Percentiles rank a stretch among this genome's conserved stretches.
phyloP scores from a whole-genome alignment of 2,888 invertebrate species.

The Caenorhabditis zanzibari region DNA sequence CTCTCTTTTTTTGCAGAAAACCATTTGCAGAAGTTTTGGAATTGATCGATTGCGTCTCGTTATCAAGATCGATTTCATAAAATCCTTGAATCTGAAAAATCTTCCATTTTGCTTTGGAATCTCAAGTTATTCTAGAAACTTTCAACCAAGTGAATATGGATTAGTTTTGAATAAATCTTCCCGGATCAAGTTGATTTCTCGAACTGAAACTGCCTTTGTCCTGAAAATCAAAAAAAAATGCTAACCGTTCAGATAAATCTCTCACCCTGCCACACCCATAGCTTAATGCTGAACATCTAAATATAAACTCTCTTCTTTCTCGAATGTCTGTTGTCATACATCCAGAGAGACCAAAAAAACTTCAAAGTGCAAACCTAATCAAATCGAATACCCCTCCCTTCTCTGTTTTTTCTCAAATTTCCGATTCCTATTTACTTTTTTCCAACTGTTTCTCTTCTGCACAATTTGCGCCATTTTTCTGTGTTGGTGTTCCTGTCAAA shows the following conservation, averaged over 20 bases:
- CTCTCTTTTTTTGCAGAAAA: slow-evolving; percentile 1
- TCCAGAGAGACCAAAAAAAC: slow-evolving; percentile 5
- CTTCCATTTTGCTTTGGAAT: no score
- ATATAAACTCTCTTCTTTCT: slow-evolving; percentile 8
- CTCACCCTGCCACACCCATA: no score
- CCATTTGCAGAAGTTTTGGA: not conserved
- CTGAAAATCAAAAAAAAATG: not conserved
- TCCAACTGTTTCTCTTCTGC: not conserved
- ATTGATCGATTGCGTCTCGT: no score
- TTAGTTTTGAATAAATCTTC: no score
- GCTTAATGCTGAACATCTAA: not conserved
- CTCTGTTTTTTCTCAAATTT: slow-evolving; percentile 1
- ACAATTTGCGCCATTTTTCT: slow-evolving; percentile 20
- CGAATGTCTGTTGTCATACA: not conserved
- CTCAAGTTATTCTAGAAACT: no score
- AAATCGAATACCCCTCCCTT: not conserved
- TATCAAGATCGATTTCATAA: no score
- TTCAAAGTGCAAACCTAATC: slow-evolving; percentile 34
- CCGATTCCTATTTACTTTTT: slow-evolving; percentile 27
- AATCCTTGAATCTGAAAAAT: no score
- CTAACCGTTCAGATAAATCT: no score
- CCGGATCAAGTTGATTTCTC: no score
- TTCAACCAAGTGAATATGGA: no score
- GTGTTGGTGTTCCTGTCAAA: slow-evolving; percentile 29
- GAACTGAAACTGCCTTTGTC: no score